These are phyloP conservation scores for Cotesia chilonis DNA, from an alignment of 1,140 invertebrate species.

Conservation along the genomic window DNA sequence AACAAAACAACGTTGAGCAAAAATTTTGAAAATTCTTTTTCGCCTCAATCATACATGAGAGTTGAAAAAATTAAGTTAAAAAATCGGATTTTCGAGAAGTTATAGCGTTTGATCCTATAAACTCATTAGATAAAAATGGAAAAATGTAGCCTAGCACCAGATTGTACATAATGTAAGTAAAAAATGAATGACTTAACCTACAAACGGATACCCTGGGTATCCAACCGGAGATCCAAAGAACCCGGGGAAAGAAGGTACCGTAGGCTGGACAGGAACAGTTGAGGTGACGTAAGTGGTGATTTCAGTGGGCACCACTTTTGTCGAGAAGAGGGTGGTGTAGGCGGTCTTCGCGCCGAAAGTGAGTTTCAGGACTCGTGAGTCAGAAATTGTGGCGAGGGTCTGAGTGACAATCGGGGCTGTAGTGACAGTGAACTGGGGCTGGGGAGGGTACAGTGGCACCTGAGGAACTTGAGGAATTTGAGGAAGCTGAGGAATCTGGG, in stretches of 20 bases:
- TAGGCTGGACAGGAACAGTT: constrained; percentile 77
- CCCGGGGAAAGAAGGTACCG: constrained; percentile 73
- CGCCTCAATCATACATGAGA: too few species aligned
- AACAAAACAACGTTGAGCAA: too few species aligned
- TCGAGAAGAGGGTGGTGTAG: constrained; percentile 85
- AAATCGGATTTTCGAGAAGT: too few species aligned
- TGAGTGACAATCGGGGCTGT: constrained; percentile 84
- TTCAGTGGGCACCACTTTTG: constrained; percentile 83
- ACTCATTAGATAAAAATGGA: too few species aligned
- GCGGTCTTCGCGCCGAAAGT: constrained; percentile 90
- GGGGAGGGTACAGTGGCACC: constrained; percentile 67
- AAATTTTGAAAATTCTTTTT: too few species aligned
- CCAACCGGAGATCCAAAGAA: constrained; percentile 77
- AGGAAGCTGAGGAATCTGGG: constrained; percentile 57
- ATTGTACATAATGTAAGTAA: background rate
- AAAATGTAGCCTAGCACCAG: too few species aligned
- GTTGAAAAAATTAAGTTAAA: too few species aligned
- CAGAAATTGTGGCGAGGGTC: constrained; percentile 80
- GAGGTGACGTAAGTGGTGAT: constrained; percentile 83
- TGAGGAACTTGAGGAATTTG: constrained; percentile 54
- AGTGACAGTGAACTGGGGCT: constrained; percentile 79
- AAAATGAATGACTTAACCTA: constrained; percentile 68
- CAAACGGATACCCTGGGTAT: constrained; percentile 76
- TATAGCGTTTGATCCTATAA: too few species aligned
- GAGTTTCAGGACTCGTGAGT: constrained; percentile 83